Conservation (phyloP, 2,113 vertebrate species). For the Diphyllodes magnificus region DNA sequence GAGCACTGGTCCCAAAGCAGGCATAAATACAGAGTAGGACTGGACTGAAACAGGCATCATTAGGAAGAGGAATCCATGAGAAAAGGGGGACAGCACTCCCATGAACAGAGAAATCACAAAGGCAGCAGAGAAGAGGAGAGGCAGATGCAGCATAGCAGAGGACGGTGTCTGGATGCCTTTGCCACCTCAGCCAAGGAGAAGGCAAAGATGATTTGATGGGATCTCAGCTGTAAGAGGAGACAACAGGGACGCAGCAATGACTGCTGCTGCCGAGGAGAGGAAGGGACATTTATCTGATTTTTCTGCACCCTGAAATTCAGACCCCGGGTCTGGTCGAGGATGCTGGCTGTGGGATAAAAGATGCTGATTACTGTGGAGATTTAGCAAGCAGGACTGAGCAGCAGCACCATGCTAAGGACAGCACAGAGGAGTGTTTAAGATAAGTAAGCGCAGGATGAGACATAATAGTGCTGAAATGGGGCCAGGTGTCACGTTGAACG, state of each 20-base stretch:
- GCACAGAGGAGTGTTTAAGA: not conserved
- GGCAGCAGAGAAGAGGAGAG: not conserved
- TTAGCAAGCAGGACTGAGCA: not conserved
- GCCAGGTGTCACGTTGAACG: not conserved
- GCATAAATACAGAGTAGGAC: not conserved
- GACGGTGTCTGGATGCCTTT: not conserved
- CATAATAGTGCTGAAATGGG: fast-evolving
- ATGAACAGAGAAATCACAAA: not conserved
- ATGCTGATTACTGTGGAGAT: not conserved
- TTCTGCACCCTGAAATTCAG: not conserved
- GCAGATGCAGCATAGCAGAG: fast-evolving
- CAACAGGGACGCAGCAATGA: fast-evolving
- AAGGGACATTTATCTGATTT: not conserved
- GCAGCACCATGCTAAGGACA: not conserved
- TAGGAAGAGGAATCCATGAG: not conserved
- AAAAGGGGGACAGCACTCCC: not conserved
- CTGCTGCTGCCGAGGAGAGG: not conserved
- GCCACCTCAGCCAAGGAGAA: not conserved
- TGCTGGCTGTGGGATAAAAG: not conserved
- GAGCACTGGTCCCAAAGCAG: not conserved
- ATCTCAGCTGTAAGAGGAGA: not conserved
- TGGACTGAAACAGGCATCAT: not conserved
- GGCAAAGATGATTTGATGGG: not conserved
- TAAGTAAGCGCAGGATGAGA: not conserved
- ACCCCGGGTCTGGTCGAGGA: fast-evolving